Percentiles rank a stretch among this genome's conserved stretches.
Conservation (phyloP, 2,888 invertebrate genomes). For the Scotopteryx bipunctaria region DNA sequence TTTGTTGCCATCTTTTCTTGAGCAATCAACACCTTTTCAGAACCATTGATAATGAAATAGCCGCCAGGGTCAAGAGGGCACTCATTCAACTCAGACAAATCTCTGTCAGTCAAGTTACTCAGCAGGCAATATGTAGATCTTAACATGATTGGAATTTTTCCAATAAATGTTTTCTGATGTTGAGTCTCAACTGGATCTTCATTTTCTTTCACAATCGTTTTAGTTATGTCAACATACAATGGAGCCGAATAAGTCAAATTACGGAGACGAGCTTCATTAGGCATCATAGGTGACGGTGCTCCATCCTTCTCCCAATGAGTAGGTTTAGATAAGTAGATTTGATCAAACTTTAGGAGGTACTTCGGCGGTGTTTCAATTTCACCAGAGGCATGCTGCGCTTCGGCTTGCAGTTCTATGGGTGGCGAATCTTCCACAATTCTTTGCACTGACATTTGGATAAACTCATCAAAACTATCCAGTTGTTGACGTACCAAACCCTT, state of each 20-base stretch:
- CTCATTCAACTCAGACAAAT: constrained; percentile 99
- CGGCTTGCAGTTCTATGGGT: constrained; percentile 97
- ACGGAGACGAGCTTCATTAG: constrained; percentile 98
- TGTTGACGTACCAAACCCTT: constrained; percentile 99
- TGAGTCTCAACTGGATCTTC: constrained; percentile 94
- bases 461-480: constrained; percentile 99
- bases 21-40: constrained; percentile 98
- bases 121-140: constrained; percentile 98
- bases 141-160: constrained; percentile 99
- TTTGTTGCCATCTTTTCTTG: constrained; percentile 99
- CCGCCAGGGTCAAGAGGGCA: constrained; percentile 99
- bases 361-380: constrained; percentile 96
- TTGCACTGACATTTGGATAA: constrained; percentile 99
- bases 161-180: constrained; percentile 89
- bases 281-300: constrained; percentile 99
- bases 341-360: constrained; percentile 98
- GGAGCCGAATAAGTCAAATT: constrained; percentile 99
- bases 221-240: constrained; percentile 98
- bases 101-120: constrained; percentile 97
- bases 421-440: constrained; percentile 99
- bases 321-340: constrained; percentile 99
- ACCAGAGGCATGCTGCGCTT: constrained; percentile 97
- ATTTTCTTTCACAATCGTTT: constrained; percentile 95
- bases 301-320: constrained; percentile 99
- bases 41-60: constrained; percentile 99